Conservation (phyloP, 2,113 vertebrate genomes). For the Suricata suricatta region DNA sequence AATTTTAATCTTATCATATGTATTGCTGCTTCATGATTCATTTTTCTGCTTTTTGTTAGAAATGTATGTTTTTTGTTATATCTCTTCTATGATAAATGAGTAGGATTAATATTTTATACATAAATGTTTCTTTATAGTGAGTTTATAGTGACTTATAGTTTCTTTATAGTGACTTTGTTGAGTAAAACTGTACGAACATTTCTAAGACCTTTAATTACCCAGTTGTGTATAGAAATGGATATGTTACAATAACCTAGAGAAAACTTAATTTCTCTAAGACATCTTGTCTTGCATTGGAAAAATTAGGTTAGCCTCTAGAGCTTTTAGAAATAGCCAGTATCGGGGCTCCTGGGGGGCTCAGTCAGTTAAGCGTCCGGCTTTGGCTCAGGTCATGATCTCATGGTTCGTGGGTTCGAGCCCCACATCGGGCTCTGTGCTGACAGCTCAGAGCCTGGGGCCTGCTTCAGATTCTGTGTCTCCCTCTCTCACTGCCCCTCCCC, state of each 20-base stretch:
- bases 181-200: not conserved
- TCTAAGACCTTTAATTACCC: conserved; percentile 20
- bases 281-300: not conserved
- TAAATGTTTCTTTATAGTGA: not conserved
- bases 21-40: not conserved
- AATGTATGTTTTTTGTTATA: not conserved
- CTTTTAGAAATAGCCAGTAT: not conserved
- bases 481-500: too few relatives aligned
- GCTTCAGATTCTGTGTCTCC: too few relatives aligned
- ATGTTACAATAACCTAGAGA: not conserved
- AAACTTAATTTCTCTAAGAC: not conserved
- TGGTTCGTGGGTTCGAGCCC: too few relatives aligned
- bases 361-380: too few relatives aligned
- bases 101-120: not conserved
- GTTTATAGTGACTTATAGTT: not conserved
- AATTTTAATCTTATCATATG: not conserved
- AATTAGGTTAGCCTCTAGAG: not conserved
- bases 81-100: not conserved
- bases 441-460: too few relatives aligned
- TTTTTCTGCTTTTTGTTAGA: not conserved
- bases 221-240: not conserved
- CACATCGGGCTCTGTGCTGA: too few relatives aligned
- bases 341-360: too few relatives aligned
- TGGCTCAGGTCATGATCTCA: too few relatives aligned
- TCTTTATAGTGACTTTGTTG: not conserved